Evolutionary conservation across 1,140 invertebrate genomes (phyloP).

Genomic region (Phortica variegata): DNA sequence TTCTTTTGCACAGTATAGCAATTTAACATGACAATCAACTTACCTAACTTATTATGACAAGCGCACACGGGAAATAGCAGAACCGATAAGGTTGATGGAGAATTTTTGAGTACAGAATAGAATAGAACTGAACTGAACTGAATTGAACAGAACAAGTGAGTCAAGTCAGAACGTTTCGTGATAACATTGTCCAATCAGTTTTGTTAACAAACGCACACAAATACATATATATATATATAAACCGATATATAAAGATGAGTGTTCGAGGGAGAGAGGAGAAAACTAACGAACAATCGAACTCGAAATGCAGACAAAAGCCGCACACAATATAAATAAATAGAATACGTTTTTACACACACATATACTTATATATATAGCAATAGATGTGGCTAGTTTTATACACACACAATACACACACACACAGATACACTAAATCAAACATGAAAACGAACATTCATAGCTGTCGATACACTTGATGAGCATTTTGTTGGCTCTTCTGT

Average conservation of each 20-base stretch:
- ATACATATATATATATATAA: slow-evolving; percentile 3
- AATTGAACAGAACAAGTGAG: too few species aligned
- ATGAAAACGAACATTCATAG: too few species aligned
- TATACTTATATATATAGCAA: slow-evolving; percentile 17
- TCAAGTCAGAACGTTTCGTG: too few species aligned
- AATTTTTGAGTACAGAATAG: too few species aligned
- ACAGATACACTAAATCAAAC: slow-evolving; percentile 3
- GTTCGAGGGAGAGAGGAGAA: too few species aligned
- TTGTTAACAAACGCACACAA: slow-evolving; percentile 14
- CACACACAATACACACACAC: slow-evolving; percentile 6
- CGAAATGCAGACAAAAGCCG: background rate
- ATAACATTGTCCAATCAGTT: too few species aligned
- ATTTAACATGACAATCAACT: slow-evolving; percentile 43
- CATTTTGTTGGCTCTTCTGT: too few species aligned
- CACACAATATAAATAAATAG: slow-evolving; percentile 34
- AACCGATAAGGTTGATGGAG: too few species aligned
- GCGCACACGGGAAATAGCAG: too few species aligned
- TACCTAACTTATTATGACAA: slow-evolving; percentile 17
- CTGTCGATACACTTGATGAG: slow-evolving; percentile 27
- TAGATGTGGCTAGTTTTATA: background rate
- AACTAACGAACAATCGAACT: slow-evolving; percentile 1
- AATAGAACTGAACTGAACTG: too few species aligned
- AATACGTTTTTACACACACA: slow-evolving; percentile 6
- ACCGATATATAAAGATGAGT: slow-evolving; percentile 2
- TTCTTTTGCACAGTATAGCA: slow-evolving; percentile 5